Evolutionary conservation across 2,888 invertebrate genomes (phyloP).

Genomic region (Imbricaverruca yamaguchii): DNA sequence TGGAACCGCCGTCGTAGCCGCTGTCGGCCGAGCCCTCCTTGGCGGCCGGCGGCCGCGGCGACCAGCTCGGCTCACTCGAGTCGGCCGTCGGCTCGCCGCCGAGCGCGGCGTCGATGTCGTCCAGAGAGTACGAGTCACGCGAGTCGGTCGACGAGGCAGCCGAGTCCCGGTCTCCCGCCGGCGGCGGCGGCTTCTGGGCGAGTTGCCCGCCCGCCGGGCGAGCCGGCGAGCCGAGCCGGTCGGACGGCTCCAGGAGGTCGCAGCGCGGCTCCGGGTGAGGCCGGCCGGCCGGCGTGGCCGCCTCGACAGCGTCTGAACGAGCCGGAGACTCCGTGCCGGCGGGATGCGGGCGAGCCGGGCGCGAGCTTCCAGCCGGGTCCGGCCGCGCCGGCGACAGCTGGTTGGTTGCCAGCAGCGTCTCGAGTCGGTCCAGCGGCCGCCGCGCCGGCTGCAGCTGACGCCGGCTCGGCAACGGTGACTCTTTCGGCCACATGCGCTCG

Average conservation of each 20-base stretch:
- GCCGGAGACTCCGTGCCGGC: background rate
- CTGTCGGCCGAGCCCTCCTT: constrained; percentile 33
- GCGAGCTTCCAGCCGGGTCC: background rate
- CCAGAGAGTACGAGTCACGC: constrained; percentile 52
- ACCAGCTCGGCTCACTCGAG: constrained; percentile 30
- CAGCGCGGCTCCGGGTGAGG: background rate
- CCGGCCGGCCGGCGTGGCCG: background rate
- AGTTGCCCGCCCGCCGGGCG: too few relatives aligned
- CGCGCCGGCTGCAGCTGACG: background rate
- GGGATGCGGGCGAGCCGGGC: background rate
- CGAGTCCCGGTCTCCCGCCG: background rate
- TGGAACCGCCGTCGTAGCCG: constrained; percentile 30
- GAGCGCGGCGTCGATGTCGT: constrained; percentile 55
- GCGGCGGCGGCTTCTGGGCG: background rate
- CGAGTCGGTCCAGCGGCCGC: background rate
- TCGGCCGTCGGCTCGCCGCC: constrained; percentile 42
- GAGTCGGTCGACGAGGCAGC: constrained; percentile 14
- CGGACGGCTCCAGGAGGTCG: background rate
- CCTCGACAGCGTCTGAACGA: background rate
- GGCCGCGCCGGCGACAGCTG: background rate
- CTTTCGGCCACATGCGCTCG: constrained; percentile 29
- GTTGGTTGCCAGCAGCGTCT: background rate
- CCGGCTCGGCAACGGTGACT: background rate
- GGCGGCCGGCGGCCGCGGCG: constrained; percentile 30
- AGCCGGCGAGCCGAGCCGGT: background rate